Evolutionary conservation across 2,888 invertebrate genomes (phyloP).

Genomic region (Cheilosia pagana): DNA sequence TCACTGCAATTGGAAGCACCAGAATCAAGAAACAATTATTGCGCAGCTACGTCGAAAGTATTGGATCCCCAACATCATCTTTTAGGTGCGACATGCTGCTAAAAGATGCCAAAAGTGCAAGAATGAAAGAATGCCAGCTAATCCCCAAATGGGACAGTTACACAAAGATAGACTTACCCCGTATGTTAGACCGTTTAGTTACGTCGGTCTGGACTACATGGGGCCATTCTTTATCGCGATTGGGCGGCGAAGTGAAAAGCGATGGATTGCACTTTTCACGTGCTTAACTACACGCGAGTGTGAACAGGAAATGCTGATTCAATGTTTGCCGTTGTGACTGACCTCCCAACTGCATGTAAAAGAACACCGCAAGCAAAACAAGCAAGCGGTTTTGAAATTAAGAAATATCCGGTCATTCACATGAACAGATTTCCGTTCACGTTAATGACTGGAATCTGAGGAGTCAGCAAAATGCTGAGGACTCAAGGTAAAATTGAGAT

Average conservation of each 20-base stretch:
- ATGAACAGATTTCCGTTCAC: too few relatives aligned
- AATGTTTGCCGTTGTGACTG: too few relatives aligned
- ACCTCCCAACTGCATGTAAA: too few relatives aligned
- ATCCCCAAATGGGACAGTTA: slow-evolving; percentile 55
- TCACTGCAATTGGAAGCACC: slow-evolving; percentile 36
- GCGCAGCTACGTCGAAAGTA: slow-evolving; percentile 16
- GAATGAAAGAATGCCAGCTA: slow-evolving; percentile 17
- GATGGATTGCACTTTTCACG: slow-evolving; percentile 37
- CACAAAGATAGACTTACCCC: slow-evolving; percentile 2
- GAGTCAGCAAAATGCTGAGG: too few relatives aligned
- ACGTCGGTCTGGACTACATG: slow-evolving; percentile 58
- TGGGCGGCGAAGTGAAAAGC: slow-evolving; percentile 42
- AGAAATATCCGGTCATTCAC: too few relatives aligned
- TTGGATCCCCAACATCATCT: slow-evolving; percentile 30
- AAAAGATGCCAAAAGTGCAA: slow-evolving; percentile 32
- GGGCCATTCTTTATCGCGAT: slow-evolving; percentile 48
- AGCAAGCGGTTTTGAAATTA: too few relatives aligned
- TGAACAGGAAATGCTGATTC: too few relatives aligned
- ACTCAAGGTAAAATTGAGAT: too few relatives aligned
- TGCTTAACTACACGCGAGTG: slow-evolving; percentile 24
- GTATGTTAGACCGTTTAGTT: slow-evolving; percentile 4
- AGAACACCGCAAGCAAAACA: too few relatives aligned
- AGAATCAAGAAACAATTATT: slow-evolving; percentile 30
- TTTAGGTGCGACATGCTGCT: slow-evolving; percentile 2
- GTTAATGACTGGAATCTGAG: too few relatives aligned